Evolutionary conservation across 2,797 vertebrate genomes (phyloP), one percentile per base, ranked within the genome.

Genomic region (Euthynnus affinis): DNA sequence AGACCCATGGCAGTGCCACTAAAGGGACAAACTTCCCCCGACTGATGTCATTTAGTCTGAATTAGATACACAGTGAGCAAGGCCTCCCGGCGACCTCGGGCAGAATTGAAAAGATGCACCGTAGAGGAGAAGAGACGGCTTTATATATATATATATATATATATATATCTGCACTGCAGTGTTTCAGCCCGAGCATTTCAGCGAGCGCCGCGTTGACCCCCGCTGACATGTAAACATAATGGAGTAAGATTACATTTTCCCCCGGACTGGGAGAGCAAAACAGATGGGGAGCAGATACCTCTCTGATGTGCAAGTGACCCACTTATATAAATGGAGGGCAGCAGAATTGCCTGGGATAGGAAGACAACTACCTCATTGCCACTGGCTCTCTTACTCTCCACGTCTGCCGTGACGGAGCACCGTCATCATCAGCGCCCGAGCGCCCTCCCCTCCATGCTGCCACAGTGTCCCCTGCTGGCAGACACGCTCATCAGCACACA

Each of bases 401-500:
- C 18, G 64, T n/a, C 46, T 51, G 69, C 20, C 3, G 29, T 68
- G 76, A 87, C 64, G 48, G 34, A 66, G 71, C 27, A 3, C 17
- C 42, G 1, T 20, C 42, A 3, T 20, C 42, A 2, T 20, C 42
- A 6, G 15, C 4, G 37, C 6, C 5, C 1, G 0, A n/a, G n/a
- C n/a, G 5, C 12, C 9, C 55, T 48, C 10, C 32, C 9, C 27
- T 2, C 27, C 27, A 3, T 5, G 86, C 74, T 73, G 67, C 90
- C 81, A 93, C 89, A 94, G 85, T 85, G 92, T 63, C 95, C 90
- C 89, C 94, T 91, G 73, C 80, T 93, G 94, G 88, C 73, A 9
- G 64, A 25, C 25, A 8, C 0, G 0, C 9, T 1, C 3, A 62
- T 3, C 9, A n/a, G 25, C 77, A 48, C 46, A 13, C 32, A 20